Percentiles rank a stretch among this genome's conserved stretches.
phyloP scores from a whole-genome alignment of 1,140 invertebrate genomes.

The Ridgeia piscesae region DNA sequence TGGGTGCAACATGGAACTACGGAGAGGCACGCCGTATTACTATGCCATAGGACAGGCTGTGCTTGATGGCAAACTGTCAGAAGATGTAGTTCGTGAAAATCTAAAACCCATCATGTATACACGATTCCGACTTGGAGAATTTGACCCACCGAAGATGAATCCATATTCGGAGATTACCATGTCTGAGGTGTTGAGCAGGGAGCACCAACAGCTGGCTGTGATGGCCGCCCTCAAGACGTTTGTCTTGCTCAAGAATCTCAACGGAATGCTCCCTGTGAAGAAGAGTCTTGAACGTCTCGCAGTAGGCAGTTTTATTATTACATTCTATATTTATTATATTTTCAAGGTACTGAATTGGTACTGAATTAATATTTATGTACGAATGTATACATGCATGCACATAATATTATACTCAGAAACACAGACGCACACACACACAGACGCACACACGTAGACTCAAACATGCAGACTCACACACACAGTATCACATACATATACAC shows the following conservation, averaged over 20 bases:
- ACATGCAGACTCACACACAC: no score
- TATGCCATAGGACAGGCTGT: neutral
- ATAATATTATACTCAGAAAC: no score
- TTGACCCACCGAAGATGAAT: slow-evolving; percentile 34
- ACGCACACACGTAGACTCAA: no score
- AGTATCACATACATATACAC: no score
- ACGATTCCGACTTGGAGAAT: slow-evolving; percentile 33
- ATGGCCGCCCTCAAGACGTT: slow-evolving; percentile 21
- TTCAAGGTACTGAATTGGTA: neutral
- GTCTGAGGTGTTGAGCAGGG: slow-evolving; percentile 1
- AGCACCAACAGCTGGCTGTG: slow-evolving; percentile 17
- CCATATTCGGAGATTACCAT: slow-evolving; percentile 20
- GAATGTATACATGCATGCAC: no score
- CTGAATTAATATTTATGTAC: no score
- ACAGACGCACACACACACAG: no score
- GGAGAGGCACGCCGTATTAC: neutral
- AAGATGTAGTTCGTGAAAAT: neutral
- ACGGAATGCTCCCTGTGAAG: slow-evolving; percentile 17
- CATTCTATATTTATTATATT: neutral
- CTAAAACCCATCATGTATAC: slow-evolving; percentile 33
- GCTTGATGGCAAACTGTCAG: slow-evolving; percentile 8
- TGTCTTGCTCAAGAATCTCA: slow-evolving; percentile 24
- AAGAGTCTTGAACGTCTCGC: neutral
- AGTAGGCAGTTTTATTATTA: slow-evolving; percentile 15
- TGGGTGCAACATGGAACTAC: slow-evolving; percentile 24